Evolutionary conservation across 2,113 vertebrate species (phyloP), one percentile per base, ranked within the genome.

Genomic region (Parus major): DNA sequence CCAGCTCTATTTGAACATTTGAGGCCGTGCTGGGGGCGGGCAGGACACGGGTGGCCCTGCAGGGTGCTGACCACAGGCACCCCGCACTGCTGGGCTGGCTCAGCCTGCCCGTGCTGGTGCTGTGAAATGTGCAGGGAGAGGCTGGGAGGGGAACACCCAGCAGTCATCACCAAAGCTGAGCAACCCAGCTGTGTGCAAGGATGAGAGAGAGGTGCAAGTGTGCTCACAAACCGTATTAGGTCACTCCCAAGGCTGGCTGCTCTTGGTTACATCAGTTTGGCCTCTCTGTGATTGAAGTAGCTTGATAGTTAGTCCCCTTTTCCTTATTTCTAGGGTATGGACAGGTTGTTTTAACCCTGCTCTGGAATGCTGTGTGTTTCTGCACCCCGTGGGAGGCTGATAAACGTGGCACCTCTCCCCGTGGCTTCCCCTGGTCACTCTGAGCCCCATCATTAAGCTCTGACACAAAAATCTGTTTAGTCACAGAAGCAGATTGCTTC

Each of bases 381-480:
- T 59, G 52, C 0, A 0, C 33, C 35, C 50, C 0, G 2, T 75
- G 79, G 82, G 85, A 86, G 82, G 47, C 53, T 92, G 90, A 28
- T 71, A 85, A 59, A 73, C 0, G 1, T 76, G 85, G 39, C 66
- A 61, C 15, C 23, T 91, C 73, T 94, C 70, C 53, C 63, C 0
- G 0, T 61, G 59, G 46, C 88, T 85, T 84, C 52, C 42, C 66
- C 47, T 10, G 47, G 91, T 90, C 82, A 82, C 79, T 82, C 50
- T 46, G 63, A 90, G 84, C 71, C 71, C 79, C 6, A 16, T 80
- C 82, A 65, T 87, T 92, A 93, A 70, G 90, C 75, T 92, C 66
- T 82, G 76, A 86, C 79, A 77, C 82, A 85, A 79, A 95, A 94
- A 96, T 92, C 92, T 92, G 76, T 96, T 95, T 83, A 93, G 93